Evolutionary conservation across 2,797 vertebrate species (phyloP), one percentile per base, ranked within the genome.

Genomic region (Sebastes paucispinis): DNA sequence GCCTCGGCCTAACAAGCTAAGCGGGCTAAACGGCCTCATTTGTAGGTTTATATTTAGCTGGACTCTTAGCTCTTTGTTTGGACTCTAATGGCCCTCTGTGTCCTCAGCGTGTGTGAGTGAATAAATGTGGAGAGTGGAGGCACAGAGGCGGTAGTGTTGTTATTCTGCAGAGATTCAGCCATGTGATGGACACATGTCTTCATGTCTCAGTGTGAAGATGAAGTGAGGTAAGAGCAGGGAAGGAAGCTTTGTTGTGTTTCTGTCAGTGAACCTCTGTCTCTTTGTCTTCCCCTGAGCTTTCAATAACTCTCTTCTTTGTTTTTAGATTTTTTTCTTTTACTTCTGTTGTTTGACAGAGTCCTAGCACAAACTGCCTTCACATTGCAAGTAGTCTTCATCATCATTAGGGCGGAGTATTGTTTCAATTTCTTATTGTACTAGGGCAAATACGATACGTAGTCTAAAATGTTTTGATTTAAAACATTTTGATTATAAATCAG

Each of bases 31-130:
- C 5, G 10, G 77, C 32, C 73, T 74, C 79, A 70, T 88, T 85
- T 83, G 78, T 71, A 52, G 70, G 34, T 57, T 75, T 85, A 82
- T 87, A 32, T 85, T 86, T 89, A 89, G 87, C 54, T 36, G 0
- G 9, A 25, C 25, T 24, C 32, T 47, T 8, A n/a, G 59, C 62
- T 64, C 52, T 76, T 25, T 60, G 62, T 59, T 65, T 18, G 2
- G 54, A 27, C 52, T 68, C 5, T 60, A 36, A 73, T 77, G 70
- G 57, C 57, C 18, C 60, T 62, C 16, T 27, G 16, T 68, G 74
- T 47, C 57, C 57, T 12, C 18, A 2, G 59, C 1, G 43, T 27
- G 29, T 62, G 34, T 50, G 39, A 43, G 39, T 43, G 39, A 43
- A 43, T 43, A 43, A 16, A 43, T 43, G 9, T 22, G 58, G 36